Conservation (phyloP, 2,888 invertebrate species). For the Drosophila antonietae region DNA sequence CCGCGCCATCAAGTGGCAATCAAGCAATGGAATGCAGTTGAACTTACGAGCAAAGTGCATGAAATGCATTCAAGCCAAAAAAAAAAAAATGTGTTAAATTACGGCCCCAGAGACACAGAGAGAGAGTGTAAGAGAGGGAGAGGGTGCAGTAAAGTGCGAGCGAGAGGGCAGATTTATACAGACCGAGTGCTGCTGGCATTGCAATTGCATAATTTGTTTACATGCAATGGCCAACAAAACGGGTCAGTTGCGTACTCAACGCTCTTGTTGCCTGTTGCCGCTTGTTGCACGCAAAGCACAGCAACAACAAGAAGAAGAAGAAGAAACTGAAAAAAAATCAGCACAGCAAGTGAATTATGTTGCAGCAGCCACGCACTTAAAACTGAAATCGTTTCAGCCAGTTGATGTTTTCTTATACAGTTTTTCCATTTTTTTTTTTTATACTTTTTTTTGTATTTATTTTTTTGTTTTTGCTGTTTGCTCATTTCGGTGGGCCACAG, state of each 20-base stretch:
- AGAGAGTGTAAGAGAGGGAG: slow-evolving; percentile 19
- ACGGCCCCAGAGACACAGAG: slow-evolving; percentile 41
- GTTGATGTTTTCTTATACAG: slow-evolving; percentile 48
- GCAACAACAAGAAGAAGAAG: no score
- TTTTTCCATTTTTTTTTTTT: slow-evolving; percentile 14
- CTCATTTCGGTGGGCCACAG: slow-evolving; percentile 49
- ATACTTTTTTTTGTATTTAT: background rate
- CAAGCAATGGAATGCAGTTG: slow-evolving; percentile 70
- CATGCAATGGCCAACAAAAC: slow-evolving; percentile 71
- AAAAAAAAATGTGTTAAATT: slow-evolving; percentile 63
- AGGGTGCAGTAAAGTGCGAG: slow-evolving; percentile 7
- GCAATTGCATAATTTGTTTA: slow-evolving; percentile 79
- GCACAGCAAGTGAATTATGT: slow-evolving; percentile 70
- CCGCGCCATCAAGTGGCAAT: slow-evolving; percentile 64
- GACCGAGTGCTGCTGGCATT: slow-evolving; percentile 48
- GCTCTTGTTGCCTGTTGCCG: slow-evolving; percentile 40
- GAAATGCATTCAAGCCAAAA: slow-evolving; percentile 62
- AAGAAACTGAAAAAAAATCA: slow-evolving; percentile 35
- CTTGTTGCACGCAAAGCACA: slow-evolving; percentile 53
- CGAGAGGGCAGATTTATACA: slow-evolving; percentile 49
- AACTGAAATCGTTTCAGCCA: slow-evolving; percentile 49
- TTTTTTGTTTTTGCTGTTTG: background rate
- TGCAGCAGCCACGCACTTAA: slow-evolving; percentile 59
- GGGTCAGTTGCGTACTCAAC: slow-evolving; percentile 69
- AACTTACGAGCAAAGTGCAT: slow-evolving; percentile 62